Evolutionary conservation across 64 coral and sea anemone species (phyloP).

Genomic region (Montipora foliosa): DNA sequence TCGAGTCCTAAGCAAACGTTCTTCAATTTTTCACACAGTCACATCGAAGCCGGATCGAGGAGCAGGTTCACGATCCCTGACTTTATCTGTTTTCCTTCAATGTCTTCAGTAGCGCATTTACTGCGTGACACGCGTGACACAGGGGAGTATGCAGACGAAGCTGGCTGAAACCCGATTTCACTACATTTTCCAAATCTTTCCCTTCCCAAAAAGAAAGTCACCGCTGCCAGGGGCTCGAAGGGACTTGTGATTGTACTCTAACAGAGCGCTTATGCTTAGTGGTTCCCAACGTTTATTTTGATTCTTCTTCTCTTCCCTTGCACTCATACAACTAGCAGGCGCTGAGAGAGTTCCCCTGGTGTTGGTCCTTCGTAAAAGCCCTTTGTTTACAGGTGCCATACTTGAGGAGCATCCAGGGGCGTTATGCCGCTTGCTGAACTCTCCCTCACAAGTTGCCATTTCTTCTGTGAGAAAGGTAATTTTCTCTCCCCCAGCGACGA

Average conservation of each 20-base stretch:
- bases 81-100: too few relatives aligned
- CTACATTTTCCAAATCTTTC: conserved; percentile 64
- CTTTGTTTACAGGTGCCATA: neutral
- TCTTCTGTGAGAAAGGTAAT: conserved; percentile 86
- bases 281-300: conserved; percentile 70
- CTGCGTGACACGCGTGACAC: neutral
- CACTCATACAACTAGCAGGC: conserved; percentile 63
- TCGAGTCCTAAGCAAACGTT: too few relatives aligned
- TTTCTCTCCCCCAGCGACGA: conserved; percentile 55
- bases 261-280: conserved; percentile 73
- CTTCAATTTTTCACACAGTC: too few relatives aligned
- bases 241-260: conserved; percentile 68
- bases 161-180: neutral
- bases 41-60: too few relatives aligned
- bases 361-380: neutral
- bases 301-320: conserved; percentile 49
- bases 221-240: conserved; percentile 25
- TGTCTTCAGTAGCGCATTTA: neutral
- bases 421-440: conserved; percentile 87
- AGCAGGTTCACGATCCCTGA: too few relatives aligned
- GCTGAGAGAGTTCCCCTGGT: conserved; percentile 79
- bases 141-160: neutral
- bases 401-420: conserved; percentile 51
- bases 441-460: conserved; percentile 84
- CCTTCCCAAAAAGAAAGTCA: conserved; percentile 35